Base-by-base conservation (phyloP, 2,888 invertebrate genomes). In the Gymnoscelis rufifasciata region DNA sequence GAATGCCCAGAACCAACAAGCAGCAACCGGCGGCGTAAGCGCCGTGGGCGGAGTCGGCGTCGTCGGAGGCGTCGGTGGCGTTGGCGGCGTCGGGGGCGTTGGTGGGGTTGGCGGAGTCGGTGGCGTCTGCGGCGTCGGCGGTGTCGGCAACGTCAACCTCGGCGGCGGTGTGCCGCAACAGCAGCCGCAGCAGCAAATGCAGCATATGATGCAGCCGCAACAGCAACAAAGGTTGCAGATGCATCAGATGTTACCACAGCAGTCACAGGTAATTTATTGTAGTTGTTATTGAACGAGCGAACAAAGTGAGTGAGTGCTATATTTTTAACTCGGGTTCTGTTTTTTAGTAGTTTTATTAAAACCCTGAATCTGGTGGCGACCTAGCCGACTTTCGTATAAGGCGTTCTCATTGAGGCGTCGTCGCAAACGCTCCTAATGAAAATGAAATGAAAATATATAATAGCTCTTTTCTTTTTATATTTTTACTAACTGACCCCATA, bases 171-270 rank as follows among this genome's bases (percentile, higher is more conserved):
- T 74, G 66, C 63, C 88, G 81, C 78, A 71, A 54, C 90, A 88
- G 63, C 83, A 78, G 62, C 86, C 75, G 53, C 88, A 79, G 60
- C 83, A 74, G 55, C 88, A 78, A 61, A 88, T 89, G 57, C 90
- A 89, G 70, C 88, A 90, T 64, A 91, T 90, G 78, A 91, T 90
- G 78, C 89, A 88, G 53, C 90, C 83, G 68, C 90, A 90, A 71
- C 90, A 89, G 64, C 91, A 88, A 60, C 90, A 90, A 60, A 83
- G 90, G 60, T 74, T 88, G 69, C 89, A 88, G 68, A 90, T 89
- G 77, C 89, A 89, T 59, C 89, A 89, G 60, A 90, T 90, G 72
- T 78, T 90, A 54, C 90, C 89, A 27, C 89, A 89, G 54, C 90
- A 89, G 65, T 75, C 88, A 60, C 93, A 92, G 71, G 90, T 90